These are phyloP conservation scores for Orchesella flavescens DNA, from an alignment of 2,888 invertebrate genomes.

Conservation along the genomic window DNA sequence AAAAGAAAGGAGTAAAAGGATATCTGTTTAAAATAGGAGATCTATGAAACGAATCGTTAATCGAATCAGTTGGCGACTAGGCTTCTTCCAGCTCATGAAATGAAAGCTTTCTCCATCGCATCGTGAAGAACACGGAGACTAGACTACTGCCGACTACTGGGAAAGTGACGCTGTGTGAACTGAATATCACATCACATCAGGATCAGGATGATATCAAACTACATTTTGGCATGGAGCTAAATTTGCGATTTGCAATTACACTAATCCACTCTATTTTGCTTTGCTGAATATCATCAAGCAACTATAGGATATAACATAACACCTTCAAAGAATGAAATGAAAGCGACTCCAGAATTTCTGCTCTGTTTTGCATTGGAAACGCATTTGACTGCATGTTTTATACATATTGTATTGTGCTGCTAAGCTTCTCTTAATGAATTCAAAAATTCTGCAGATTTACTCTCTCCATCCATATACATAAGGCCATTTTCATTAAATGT, in stretches of 20 bases:
- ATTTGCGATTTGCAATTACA: not conserved
- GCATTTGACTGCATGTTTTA: no score
- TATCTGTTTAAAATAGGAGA: no score
- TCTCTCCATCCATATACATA: no score
- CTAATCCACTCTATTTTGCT: not conserved
- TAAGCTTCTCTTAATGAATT: not conserved
- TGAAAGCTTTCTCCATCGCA: conserved; percentile 31
- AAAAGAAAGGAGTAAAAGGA: no score
- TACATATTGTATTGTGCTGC: not conserved
- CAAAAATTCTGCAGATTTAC: no score
- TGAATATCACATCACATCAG: no score
- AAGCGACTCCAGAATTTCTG: not conserved
- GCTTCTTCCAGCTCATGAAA: no score
- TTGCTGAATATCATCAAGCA: not conserved
- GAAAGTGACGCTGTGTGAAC: no score
- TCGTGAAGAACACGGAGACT: not conserved
- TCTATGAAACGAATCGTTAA: conserved; percentile 20
- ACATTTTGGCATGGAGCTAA: not conserved
- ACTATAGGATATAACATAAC: not conserved
- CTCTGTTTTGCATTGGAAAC: not conserved
- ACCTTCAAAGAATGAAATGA: not conserved
- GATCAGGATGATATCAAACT: not conserved
- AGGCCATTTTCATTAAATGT: no score
- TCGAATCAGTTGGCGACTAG: conserved; percentile 32
- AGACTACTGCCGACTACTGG: no score